Base-by-base conservation (phyloP, 2,113 vertebrate genomes). In the Craseonycteris thonglongyai region DNA sequence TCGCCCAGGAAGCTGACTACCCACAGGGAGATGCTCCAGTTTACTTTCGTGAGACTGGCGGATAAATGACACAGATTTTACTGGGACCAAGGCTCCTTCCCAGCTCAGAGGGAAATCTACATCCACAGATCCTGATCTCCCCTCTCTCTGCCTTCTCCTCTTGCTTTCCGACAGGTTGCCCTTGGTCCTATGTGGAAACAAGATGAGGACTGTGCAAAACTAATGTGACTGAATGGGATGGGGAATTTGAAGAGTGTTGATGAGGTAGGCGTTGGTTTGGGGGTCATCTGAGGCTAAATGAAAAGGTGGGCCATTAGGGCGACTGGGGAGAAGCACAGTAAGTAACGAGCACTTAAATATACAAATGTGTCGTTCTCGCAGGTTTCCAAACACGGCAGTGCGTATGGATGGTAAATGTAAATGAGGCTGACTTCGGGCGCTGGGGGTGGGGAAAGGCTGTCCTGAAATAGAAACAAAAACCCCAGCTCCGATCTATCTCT, bases 11-110 rank as follows among this genome's bases (percentile, higher is more conserved):
- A 76, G 58, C 71, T 61, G 30, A 42, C 15, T 38, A 10, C 65
- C 47, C 26, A 3, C 68, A 16, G 61, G 78, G 58, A 78, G 56
- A 78, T 18, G 75, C 38, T 90, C 91, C 56, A 63, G 65, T 81
- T 80, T 47, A 56, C 75, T 69, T 86, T 35, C 7, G 14, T 58
- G 75, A 82, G 19, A 18, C 0, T 24, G 90, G 33, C 33, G 18
- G 76, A 30, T n/a, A 47, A 85, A 40, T 58, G 79, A 51, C 88
- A 59, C 83, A 58, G 90, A 90, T 87, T 83, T 94, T 68, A 45
- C 88, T 33, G 49, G 87, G 87, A 75, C 15, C 72, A 79, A 94
- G 69, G 51, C 19, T 24, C 61, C 7, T 69, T 75, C 47, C n/a
- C 42, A 92, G 75, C 75, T 90, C 51, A 22, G n/a, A 71, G 14